These are phyloP conservation scores for Diarsia dahlii DNA, from an alignment of 2,888 invertebrate species.

Conservation along the genomic window DNA sequence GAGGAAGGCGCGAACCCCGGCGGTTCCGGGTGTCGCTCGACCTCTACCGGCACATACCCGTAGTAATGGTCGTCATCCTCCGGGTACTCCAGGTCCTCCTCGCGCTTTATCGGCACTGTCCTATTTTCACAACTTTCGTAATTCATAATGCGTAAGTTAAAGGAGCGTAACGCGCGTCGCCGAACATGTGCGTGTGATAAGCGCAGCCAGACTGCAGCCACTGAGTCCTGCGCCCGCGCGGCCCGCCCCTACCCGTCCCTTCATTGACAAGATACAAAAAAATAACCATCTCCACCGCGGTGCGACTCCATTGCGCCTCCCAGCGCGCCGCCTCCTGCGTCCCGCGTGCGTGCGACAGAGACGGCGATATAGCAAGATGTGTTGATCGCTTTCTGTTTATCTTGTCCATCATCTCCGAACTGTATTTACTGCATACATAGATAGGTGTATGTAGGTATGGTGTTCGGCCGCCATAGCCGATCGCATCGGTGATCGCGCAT, in stretches of 20 bases:
- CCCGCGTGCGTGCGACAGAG: conserved; percentile 76
- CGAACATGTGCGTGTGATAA: conserved; percentile 76
- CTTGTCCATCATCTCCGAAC: conserved; percentile 86
- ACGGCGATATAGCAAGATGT: conserved; percentile 74
- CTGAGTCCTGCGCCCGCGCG: conserved; percentile 78
- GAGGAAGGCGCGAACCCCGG: conserved; percentile 82
- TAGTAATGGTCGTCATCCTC: conserved; percentile 86
- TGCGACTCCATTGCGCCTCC: conserved; percentile 77
- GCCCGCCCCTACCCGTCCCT: conserved; percentile 88
- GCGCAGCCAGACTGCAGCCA: conserved; percentile 80
- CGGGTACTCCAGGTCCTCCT: conserved; percentile 80
- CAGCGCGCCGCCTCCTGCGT: conserved; percentile 82
- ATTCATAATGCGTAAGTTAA: conserved; percentile 79
- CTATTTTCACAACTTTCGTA: conserved; percentile 83
- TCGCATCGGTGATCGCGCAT: conserved; percentile 83
- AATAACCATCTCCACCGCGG: conserved; percentile 84
- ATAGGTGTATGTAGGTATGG: conserved; percentile 70
- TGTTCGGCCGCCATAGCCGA: conserved; percentile 82
- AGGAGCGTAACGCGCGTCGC: conserved; percentile 61
- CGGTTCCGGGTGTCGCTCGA: conserved; percentile 78
- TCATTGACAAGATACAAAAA: conserved; percentile 90
- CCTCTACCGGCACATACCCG: conserved; percentile 82
- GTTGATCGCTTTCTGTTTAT: conserved; percentile 85
- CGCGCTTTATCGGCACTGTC: conserved; percentile 85
- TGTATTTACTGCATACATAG: conserved; percentile 81